A percentile compares a stretch with the other conserved stretches of the same genome.
phyloP scores from a whole-genome alignment of 2,113 vertebrate genomes.

The Rhadina sibilatrix region DNA sequence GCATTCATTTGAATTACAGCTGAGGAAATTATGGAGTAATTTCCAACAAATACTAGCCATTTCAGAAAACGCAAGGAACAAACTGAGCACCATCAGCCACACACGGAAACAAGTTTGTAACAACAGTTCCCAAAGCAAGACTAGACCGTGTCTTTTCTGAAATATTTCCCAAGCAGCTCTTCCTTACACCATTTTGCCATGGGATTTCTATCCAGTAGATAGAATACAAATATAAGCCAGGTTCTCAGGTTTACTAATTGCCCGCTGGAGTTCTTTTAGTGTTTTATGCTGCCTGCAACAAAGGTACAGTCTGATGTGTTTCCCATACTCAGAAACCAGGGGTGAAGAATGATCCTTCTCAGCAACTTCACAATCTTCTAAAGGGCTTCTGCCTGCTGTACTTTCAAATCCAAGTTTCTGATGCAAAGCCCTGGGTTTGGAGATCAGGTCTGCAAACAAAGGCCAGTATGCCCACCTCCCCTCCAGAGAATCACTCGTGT shows the following conservation, averaged over 20 bases:
- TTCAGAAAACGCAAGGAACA: neutral
- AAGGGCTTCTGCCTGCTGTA: neutral
- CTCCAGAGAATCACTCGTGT: neutral
- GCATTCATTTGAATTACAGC: conserved; percentile 10
- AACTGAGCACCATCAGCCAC: neutral
- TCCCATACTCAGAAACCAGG: neutral
- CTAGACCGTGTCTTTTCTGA: neutral
- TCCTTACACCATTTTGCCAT: neutral
- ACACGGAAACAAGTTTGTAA: neutral
- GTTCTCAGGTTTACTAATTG: neutral
- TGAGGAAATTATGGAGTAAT: conserved; percentile 21
- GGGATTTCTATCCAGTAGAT: neutral
- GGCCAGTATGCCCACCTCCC: accelerated
- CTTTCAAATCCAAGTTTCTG: neutral
- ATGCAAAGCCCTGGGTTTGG: neutral
- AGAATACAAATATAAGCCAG: neutral
- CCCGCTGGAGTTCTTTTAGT: neutral
- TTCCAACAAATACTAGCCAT: neutral
- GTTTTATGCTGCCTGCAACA: neutral
- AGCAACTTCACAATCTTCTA: neutral
- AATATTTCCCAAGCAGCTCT: neutral
- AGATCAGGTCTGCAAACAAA: neutral
- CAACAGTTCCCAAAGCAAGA: neutral
- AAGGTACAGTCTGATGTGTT: neutral
- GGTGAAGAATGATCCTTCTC: neutral